These are phyloP conservation scores for Staurois parvus DNA, from an alignment of 2,797 vertebrate genomes.

Conservation along the genomic window DNA sequence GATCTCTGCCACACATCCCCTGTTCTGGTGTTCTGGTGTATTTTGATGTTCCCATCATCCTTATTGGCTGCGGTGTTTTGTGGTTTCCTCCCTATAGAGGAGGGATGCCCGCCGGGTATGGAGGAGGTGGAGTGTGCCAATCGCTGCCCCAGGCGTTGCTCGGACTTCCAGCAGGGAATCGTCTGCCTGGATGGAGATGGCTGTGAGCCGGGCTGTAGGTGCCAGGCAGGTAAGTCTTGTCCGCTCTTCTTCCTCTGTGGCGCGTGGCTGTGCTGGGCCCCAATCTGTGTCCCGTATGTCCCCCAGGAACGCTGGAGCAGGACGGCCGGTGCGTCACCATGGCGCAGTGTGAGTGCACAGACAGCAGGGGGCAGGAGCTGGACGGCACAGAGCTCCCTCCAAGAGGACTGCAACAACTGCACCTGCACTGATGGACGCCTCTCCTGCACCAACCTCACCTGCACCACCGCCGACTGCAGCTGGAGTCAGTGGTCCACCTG, in stretches of 20 bases:
- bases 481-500: conserved; percentile 91
- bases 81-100: conserved; percentile 67
- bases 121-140: conserved; percentile 81
- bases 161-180: conserved; percentile 87
- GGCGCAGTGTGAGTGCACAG: conserved; percentile 86
- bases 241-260: neutral
- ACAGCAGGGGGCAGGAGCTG: conserved; percentile 80
- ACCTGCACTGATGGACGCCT: conserved; percentile 81
- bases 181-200: conserved; percentile 74
- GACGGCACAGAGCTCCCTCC: conserved; percentile 83
- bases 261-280: neutral
- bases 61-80: too few relatives aligned
- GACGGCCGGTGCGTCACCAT: conserved; percentile 80
- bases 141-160: conserved; percentile 84
- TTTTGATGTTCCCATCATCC: too few relatives aligned
- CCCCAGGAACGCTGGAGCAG: conserved; percentile 76
- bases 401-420: conserved; percentile 84
- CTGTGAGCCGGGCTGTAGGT: conserved; percentile 86
- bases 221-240: conserved; percentile 75
- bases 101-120: conserved; percentile 80
- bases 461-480: conserved; percentile 72
- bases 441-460: conserved; percentile 80
- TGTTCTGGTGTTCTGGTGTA: neutral
- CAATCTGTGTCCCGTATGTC: neutral
- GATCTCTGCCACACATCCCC: neutral